Evolutionary conservation across 2,888 invertebrate species (phyloP).

Genomic region (Pachydiplax longipennis): DNA sequence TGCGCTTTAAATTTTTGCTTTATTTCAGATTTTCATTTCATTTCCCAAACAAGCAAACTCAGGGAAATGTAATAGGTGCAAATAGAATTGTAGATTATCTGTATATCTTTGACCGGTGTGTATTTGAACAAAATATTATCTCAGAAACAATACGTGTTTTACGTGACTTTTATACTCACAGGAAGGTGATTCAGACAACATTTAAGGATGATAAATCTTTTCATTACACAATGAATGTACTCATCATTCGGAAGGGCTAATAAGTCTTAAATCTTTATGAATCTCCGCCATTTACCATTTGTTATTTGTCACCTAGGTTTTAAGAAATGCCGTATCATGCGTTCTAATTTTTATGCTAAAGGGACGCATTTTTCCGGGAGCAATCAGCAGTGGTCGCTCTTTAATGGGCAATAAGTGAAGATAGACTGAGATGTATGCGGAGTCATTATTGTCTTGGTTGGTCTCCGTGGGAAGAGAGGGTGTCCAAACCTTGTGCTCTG

Average conservation of each 20-base stretch:
- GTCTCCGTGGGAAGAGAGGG: not conserved
- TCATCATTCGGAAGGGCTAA: not conserved
- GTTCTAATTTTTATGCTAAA: not conserved
- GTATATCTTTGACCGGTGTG: too few relatives aligned
- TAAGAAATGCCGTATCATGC: not conserved
- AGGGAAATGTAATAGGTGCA: too few relatives aligned
- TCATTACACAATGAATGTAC: too few relatives aligned
- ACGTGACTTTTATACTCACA: too few relatives aligned
- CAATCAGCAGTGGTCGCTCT: not conserved
- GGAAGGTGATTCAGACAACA: too few relatives aligned
- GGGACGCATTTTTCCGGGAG: not conserved
- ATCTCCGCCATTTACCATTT: not conserved
- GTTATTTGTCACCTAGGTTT: not conserved
- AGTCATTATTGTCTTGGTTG: not conserved
- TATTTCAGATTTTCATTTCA: too few relatives aligned
- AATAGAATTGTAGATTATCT: too few relatives aligned
- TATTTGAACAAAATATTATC: too few relatives aligned
- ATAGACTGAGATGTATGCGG: not conserved
- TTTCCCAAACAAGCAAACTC: too few relatives aligned
- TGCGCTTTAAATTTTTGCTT: too few relatives aligned
- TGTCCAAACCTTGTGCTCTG: not conserved
- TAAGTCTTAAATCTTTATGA: not conserved
- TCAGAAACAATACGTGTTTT: too few relatives aligned
- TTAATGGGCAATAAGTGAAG: not conserved
- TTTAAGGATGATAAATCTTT: too few relatives aligned